Evolutionary conservation across 2,888 invertebrate species (phyloP).

Genomic region (Troides oblongomaculatus): DNA sequence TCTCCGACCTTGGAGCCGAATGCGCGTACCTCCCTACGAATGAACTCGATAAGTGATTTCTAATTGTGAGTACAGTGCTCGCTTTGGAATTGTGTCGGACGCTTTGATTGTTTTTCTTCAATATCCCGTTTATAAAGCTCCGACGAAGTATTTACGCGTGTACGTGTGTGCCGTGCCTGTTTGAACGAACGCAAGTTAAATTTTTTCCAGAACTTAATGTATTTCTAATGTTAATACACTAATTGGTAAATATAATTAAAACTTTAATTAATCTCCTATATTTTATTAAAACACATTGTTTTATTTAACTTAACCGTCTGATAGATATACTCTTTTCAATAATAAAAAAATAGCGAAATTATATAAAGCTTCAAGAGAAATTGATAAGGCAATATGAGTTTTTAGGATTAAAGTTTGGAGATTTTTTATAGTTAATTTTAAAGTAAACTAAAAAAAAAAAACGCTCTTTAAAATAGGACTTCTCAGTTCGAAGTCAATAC

Average conservation of each 20-base stretch:
- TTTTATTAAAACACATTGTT: too few relatives aligned
- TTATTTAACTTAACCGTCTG: too few relatives aligned
- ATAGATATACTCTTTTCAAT: too few relatives aligned
- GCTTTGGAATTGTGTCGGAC: conserved; percentile 24
- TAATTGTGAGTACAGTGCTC: conserved; percentile 36
- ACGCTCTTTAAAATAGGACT: too few relatives aligned
- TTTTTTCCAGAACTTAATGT: conserved; percentile 6
- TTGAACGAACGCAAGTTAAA: neutral
- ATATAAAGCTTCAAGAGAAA: too few relatives aligned
- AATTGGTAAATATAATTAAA: neutral
- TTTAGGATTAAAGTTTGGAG: too few relatives aligned
- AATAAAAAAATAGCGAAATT: too few relatives aligned
- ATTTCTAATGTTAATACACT: neutral
- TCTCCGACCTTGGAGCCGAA: conserved; percentile 63
- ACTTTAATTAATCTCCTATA: too few relatives aligned
- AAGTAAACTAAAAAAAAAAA: too few relatives aligned
- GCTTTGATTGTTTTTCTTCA: conserved; percentile 29
- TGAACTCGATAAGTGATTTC: conserved; percentile 41
- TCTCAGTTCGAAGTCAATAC: too few relatives aligned
- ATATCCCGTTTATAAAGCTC: conserved; percentile 29
- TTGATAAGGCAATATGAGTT: too few relatives aligned
- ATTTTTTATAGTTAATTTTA: too few relatives aligned
- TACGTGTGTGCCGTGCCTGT: neutral
- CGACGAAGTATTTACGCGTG: conserved; percentile 17
- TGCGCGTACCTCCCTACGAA: conserved; percentile 34